Evolutionary conservation across 2,888 invertebrate species (phyloP), one percentile per base, ranked within the genome.

Genomic region (Sinopyrophorus schimmeli): DNA sequence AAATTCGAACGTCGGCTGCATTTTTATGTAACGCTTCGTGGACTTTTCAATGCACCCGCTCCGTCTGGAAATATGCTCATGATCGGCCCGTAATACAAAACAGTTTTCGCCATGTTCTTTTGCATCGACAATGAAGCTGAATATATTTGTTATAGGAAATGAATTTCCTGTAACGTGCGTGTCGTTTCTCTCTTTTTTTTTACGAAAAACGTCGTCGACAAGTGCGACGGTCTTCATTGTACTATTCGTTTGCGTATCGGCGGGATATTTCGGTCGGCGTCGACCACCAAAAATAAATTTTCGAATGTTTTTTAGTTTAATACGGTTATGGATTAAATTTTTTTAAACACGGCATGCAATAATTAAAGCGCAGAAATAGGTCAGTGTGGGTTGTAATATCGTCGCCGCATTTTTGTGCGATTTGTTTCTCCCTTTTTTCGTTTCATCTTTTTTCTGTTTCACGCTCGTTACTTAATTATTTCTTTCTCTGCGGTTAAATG

Each of bases 141-240:
- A 39, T 41, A 34, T n/a, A n/a, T n/a, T 42, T 37, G 26, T 26
- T 32, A 49, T 57, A 53, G 58, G 58, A 58, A 58, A 58, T 54
- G 55, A 54, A 44, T 42, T 58, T 57, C 55, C 55, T 43, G 51
- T 55, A 32, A 20, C 31, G 40, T 42, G 37, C 46, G 42, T 34
- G 44, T 34, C 34, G 18, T 40, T 40, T 49, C 44, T 37, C 40
- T 40, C 23, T 24, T 35, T 31, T n/a, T n/a, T n/a, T n/a, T n/a
- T n/a, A n/a, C n/a, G n/a, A n/a, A n/a, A n/a, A n/a, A n/a, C 31
- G 34, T 10, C 26, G 50, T 39, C 32, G 35, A 38, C 43, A 34
- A 35, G 18, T 34, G 20, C 21, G 9, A 21, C 7, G n/a, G 15
- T 5, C 21, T 11, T 26, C 17, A 34, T 43, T 34, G 35, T 34